Evolutionary conservation across 2,113 vertebrate species (phyloP), one percentile per base, ranked within the genome.

Genomic region (Mesembrinibis cayennensis): DNA sequence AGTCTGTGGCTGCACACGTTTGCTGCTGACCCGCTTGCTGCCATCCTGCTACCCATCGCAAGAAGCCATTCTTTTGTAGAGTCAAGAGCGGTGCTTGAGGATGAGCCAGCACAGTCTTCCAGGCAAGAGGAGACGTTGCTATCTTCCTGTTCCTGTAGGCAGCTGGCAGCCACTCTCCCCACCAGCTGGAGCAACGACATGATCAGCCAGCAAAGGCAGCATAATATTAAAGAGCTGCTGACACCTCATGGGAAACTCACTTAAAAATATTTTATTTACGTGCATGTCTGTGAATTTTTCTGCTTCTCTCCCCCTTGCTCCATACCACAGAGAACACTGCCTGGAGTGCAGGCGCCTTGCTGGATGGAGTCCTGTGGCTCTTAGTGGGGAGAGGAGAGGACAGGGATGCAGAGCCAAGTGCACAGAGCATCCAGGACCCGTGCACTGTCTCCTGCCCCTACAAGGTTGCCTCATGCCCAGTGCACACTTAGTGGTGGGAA

Each of bases 161-260:
- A 91, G 87, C 93, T 93, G 96, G 91, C 89, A 89, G 45, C 88
- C 55, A 2, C 65, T 79, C 65, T 71, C 52, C 93, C n/a, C 17
- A 25, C 89, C 89, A 93, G 96, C 93, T 94, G 91, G 87, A 87
- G 59, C 5, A 49, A 73, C 12, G 34, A 79, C 85, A 62, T 3
- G 63, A 90, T 80, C 26, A 21, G 71, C 79, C 82, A 61, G 82
- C 67, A 88, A 72, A 93, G 77, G 61, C 88, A 81, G 90, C 30
- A 15, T 25, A 30, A 6, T 72, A 70, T 42, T 61, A 52, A 93
- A 91, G 78, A 89, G 91, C 82, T 91, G 42, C 78, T 73, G 74
- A 45, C 79, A 56, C 18, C 87, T 86, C 82, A 44, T 45, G 78
- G 95, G 92, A 96, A 87, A 82, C 70, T 82, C 71, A 52, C 63